Conservation (phyloP, 2,888 invertebrate species). For the Quadroppia sp. region DNA sequence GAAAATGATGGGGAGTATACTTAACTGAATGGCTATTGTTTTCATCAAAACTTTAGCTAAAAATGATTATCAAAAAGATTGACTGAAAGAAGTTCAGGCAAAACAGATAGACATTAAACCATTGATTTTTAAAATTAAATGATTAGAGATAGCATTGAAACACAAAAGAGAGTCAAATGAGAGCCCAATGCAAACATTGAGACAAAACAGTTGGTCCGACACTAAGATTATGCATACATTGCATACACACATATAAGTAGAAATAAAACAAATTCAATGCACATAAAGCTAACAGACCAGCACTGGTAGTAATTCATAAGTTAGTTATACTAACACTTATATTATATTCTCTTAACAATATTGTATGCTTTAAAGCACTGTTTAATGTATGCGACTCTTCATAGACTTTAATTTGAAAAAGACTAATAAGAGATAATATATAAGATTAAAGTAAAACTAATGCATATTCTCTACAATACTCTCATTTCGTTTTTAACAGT, state of each 20-base stretch:
- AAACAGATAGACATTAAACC: neutral
- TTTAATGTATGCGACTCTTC: conserved; percentile 29
- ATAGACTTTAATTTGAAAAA: conserved; percentile 28
- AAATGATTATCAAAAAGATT: conserved; percentile 30
- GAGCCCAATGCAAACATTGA: conserved; percentile 29
- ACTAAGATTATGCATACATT: conserved; percentile 21
- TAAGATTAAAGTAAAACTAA: conserved; percentile 17
- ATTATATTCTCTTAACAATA: neutral
- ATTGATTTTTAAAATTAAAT: conserved; percentile 19
- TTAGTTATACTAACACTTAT: neutral
- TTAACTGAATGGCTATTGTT: conserved; percentile 11
- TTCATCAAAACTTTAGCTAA: conserved; percentile 22
- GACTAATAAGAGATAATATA: conserved; percentile 34
- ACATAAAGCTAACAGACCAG: conserved; percentile 11
- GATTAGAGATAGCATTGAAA: conserved; percentile 27
- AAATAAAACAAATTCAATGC: conserved; percentile 22
- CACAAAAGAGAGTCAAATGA: conserved; percentile 22
- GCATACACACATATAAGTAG: neutral
- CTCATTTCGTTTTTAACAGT: neutral
- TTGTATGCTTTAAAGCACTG: conserved; percentile 8
- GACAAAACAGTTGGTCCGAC: conserved; percentile 32
- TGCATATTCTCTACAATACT: neutral
- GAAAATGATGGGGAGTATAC: neutral
- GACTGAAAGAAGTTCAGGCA: conserved; percentile 3
- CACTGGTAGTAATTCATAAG: conserved; percentile 7